phyloP scores from a whole-genome alignment of 2,113 vertebrate species.

The Phaetusa simplex region DNA sequence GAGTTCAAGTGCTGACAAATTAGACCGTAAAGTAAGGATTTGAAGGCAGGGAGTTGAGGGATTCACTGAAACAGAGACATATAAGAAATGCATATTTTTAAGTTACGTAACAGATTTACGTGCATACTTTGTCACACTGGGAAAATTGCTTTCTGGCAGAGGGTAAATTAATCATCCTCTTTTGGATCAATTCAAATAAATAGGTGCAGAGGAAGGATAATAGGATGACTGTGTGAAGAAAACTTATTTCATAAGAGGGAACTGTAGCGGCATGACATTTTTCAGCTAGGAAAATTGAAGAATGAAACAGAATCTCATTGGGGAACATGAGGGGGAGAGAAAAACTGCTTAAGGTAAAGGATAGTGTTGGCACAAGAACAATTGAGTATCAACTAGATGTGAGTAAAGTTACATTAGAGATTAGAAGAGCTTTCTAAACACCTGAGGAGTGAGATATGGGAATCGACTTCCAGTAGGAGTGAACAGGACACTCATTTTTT shows the following conservation, averaged over 20 bases:
- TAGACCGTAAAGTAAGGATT: not conserved
- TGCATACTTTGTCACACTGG: not conserved
- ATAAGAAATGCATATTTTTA: not conserved
- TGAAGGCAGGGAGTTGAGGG: not conserved
- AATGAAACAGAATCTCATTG: not conserved
- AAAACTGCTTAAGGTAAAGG: slow-evolving; percentile 10
- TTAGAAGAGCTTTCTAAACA: not conserved
- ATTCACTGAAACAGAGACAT: not conserved
- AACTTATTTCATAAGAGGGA: not conserved
- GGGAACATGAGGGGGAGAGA: not conserved
- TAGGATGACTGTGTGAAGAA: not conserved
- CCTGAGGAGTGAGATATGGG: not conserved
- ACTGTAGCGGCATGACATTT: not conserved
- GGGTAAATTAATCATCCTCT: slow-evolving; percentile 12
- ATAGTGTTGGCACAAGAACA: not conserved
- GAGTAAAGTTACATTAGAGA: not conserved
- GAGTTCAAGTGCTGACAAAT: not conserved
- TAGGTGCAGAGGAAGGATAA: slow-evolving; percentile 37
- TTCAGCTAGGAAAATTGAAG: not conserved
- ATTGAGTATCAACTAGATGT: not conserved
- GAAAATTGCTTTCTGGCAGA: slow-evolving; percentile 1
- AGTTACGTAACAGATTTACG: not conserved
- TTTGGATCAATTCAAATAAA: slow-evolving; percentile 19
- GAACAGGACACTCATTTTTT: not conserved
- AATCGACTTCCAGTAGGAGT: not conserved